Evolutionary conservation across 2,113 vertebrate species (phyloP), one percentile per base, ranked within the genome.

Genomic region (Oceanites oceanicus): DNA sequence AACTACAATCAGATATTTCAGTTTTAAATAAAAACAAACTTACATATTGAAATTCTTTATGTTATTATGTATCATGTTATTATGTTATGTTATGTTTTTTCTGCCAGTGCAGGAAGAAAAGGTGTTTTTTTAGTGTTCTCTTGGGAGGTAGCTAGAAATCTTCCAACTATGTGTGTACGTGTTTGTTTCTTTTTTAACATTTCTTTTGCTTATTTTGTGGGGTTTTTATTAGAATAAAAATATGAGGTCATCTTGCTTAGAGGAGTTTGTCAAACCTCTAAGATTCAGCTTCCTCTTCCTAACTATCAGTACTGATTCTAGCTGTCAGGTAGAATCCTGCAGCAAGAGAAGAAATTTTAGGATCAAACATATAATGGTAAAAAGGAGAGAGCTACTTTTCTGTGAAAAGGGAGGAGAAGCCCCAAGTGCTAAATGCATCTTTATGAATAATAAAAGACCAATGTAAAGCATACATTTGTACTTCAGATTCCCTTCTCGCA

Each of bases 391-490:
- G 22, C 83, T 95, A 68, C 94, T 95, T 93, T 93, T 91, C 88
- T 91, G 76, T 93, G 88, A 67, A 84, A 95, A 94, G 82, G 94
- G 94, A 95, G 90, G 88, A 94, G 94, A 96, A 97, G 90, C 94
- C 95, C 91, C 88, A 86, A 96, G 92, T 97, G 86, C 92, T 97
- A 95, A 97, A 93, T 77, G 68, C 93, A 85, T 96, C 94, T 91
- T 95, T 97, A 96, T 94, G 91, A 89, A 94, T 97, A 96, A 97
- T 96, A 75, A 94, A 96, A 96, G 95, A 95, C 68, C 91, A 87
- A 58, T 50, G 58, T 86, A 95, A 96, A 94, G 95, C 76, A 89
- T 72, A 94, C 95, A 97, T 93, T 94, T 97, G 70, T 96, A 92
- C 94, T 96, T 95, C 77, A 84, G 83, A 75, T 97, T 96, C 94